Conservation (phyloP, 2,888 invertebrate species). For the Tachina lurida region DNA sequence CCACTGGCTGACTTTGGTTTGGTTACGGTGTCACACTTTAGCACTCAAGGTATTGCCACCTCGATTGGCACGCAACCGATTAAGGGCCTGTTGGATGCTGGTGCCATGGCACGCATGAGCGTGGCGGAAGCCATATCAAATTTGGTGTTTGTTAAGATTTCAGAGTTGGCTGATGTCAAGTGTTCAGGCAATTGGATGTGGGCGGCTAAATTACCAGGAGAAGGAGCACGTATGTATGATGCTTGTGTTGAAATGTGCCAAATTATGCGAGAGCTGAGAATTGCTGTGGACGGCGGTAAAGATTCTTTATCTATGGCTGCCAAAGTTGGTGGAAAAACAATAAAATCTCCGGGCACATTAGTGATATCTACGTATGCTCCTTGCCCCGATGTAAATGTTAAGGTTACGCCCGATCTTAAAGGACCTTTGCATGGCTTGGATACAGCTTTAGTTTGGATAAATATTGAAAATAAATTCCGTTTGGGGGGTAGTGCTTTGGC, state of each 20-base stretch:
- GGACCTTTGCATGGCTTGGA: slow-evolving; percentile 85
- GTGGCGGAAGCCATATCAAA: slow-evolving; percentile 97
- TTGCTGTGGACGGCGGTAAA: slow-evolving; percentile 98
- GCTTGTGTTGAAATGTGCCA: slow-evolving; percentile 95
- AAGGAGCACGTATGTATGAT: slow-evolving; percentile 93
- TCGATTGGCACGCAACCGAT: slow-evolving; percentile 98
- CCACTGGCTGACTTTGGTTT: slow-evolving; percentile 97
- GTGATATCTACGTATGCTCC: slow-evolving; percentile 98
- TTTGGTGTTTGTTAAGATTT: slow-evolving; percentile 89
- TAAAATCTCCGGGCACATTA: slow-evolving; percentile 93
- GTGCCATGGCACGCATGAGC: slow-evolving; percentile 95
- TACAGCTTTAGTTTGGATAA: slow-evolving; percentile 90
- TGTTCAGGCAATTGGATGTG: slow-evolving; percentile 99
- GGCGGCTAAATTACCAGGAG: slow-evolving; percentile 97
- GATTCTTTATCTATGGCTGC: slow-evolving; percentile 99
- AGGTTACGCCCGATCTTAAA: slow-evolving; percentile 96
- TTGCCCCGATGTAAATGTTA: slow-evolving; percentile 93
- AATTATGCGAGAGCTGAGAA: slow-evolving; percentile 90
- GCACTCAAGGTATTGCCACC: slow-evolving; percentile 93
- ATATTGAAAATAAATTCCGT: slow-evolving; percentile 89
- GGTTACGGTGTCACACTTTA: slow-evolving; percentile 92
- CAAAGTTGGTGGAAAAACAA: slow-evolving; percentile 87
- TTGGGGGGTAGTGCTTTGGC: slow-evolving; percentile 96
- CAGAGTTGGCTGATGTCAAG: slow-evolving; percentile 92
- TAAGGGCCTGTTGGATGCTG: slow-evolving; percentile 90